Conservation (phyloP, 2,797 vertebrate genomes). For the Clarias laeviceps region DNA sequence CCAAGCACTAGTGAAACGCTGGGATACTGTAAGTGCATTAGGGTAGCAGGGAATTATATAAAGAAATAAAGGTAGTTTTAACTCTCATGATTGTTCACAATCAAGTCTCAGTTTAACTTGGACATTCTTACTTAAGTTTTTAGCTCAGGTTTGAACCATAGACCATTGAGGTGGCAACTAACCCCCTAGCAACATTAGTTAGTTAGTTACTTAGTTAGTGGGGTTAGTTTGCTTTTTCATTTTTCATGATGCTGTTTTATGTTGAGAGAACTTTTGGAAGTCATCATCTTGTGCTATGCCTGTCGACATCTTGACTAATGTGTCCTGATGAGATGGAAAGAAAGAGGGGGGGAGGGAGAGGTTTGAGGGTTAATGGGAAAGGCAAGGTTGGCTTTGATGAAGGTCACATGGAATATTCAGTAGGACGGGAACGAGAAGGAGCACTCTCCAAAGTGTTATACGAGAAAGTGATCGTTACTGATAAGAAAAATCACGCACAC, state of each 20-base stretch:
- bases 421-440: not conserved
- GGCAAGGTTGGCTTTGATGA: constrained; percentile 46
- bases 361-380: constrained; percentile 50
- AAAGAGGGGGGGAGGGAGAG: constrained; percentile 9
- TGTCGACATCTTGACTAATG: constrained; percentile 44
- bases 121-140: not conserved
- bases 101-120: too few relatives aligned
- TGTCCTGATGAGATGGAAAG: constrained; percentile 36
- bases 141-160: not conserved
- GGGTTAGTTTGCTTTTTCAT: not conserved
- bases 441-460: not conserved
- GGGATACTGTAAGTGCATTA: too few relatives aligned
- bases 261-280: constrained; percentile 20
- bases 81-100: too few relatives aligned
- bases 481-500: not conserved
- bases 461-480: not conserved
- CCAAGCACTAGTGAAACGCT: too few relatives aligned
- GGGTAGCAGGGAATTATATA: too few relatives aligned
- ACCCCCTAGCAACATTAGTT: not conserved
- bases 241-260: not conserved
- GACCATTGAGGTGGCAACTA: not conserved
- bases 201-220: not conserved
- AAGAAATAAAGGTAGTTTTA: too few relatives aligned
- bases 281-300: constrained; percentile 18
- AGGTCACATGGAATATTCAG: constrained; percentile 53